Evolutionary conservation across 2,113 vertebrate species (phyloP).

Genomic region (Sinosuthora webbiana): DNA sequence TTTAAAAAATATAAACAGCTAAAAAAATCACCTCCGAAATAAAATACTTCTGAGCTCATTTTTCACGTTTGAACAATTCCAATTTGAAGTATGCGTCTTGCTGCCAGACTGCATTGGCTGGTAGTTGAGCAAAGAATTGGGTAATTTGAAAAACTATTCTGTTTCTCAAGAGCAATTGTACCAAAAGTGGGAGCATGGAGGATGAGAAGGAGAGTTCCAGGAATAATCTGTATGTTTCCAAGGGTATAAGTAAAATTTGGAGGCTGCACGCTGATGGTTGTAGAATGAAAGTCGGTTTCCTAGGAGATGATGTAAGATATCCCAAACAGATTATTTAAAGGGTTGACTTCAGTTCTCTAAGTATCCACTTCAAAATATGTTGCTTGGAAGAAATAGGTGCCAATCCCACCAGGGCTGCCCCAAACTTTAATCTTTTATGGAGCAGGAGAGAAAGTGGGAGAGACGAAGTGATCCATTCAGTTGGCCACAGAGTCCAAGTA

Average conservation of each 20-base stretch:
- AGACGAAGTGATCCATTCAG: not conserved
- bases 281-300: not conserved
- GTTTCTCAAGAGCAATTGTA: conserved; percentile 1
- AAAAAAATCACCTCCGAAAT: not conserved
- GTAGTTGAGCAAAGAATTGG: not conserved
- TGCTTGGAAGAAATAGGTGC: not conserved
- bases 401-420: not conserved
- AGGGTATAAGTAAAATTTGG: not conserved
- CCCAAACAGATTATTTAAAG: not conserved
- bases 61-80: not conserved
- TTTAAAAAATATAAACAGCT: not conserved
- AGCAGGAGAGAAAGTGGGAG: not conserved
- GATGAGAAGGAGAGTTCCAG: not conserved
- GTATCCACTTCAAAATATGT: not conserved
- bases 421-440: not conserved
- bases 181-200: not conserved
- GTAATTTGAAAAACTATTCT: not conserved
- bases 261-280: not conserved
- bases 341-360: not conserved
- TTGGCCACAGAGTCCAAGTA: not conserved
- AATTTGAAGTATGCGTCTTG: not conserved
- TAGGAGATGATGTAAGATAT: not conserved
- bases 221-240: not conserved
- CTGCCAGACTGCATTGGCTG: not conserved
- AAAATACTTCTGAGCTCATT: not conserved